Evolutionary conservation across 2,797 vertebrate species (phyloP).

Genomic region (Esox masquinongy): DNA sequence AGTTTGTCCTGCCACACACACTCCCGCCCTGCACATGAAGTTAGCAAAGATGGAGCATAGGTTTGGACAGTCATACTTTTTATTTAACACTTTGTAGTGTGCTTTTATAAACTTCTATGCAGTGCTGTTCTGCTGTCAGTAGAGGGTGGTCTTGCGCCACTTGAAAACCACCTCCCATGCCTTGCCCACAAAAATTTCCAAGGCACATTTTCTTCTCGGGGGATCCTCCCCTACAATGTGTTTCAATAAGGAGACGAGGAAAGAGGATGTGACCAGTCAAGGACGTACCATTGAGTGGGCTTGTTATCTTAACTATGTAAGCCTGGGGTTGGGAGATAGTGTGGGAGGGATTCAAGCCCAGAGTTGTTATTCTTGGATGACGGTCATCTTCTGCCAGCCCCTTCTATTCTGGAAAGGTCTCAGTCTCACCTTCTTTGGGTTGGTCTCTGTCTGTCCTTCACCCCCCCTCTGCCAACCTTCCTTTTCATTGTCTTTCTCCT

Average conservation of each 20-base stretch:
- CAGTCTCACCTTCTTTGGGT: conserved; percentile 1
- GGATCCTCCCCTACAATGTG: background rate
- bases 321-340: background rate
- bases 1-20: background rate
- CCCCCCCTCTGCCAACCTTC: background rate
- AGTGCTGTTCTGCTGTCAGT: conserved; percentile 24
- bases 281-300: background rate
- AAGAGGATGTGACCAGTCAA: background rate
- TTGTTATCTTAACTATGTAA: background rate
- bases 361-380: background rate
- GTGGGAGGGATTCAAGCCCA: background rate
- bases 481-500: background rate
- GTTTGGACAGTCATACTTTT: no score
- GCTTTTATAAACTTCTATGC: conserved; percentile 8
- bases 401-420: background rate
- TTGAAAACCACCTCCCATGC: background rate
- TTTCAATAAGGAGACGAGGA: background rate
- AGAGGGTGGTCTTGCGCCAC: conserved; percentile 45
- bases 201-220: no score
- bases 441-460: background rate
- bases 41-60: no score
- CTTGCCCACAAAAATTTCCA: no score
- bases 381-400: background rate
- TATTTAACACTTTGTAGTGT: no score
- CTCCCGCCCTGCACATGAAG: background rate